A percentile compares a stretch with the other conserved stretches of the same genome.
Conservation (phyloP, 2,888 invertebrate species). For the Agapostemon virescens region DNA sequence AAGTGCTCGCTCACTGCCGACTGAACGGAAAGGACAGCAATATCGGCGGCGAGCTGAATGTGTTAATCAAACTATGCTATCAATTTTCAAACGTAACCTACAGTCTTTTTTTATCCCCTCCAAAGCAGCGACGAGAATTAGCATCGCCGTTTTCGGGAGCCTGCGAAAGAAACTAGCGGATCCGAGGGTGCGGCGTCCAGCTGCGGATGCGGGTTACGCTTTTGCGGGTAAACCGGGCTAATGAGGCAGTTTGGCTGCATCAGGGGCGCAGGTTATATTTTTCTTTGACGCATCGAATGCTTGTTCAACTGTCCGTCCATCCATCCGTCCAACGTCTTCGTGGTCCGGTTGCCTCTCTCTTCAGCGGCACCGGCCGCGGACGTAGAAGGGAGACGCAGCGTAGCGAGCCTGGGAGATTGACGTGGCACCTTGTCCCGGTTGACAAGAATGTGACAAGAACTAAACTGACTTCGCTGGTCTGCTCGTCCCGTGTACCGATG, state of each 20-base stretch:
- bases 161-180: background rate
- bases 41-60: too few species aligned
- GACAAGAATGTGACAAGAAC: conserved; percentile 81
- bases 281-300: conserved; percentile 79
- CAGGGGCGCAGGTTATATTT: conserved; percentile 78
- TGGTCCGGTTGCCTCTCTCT: conserved; percentile 55
- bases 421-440: conserved; percentile 79
- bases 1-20: too few species aligned
- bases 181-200: background rate
- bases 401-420: conserved; percentile 78
- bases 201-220: conserved; percentile 58
- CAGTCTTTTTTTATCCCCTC: background rate
- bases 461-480: conserved; percentile 75
- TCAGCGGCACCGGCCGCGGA: conserved; percentile 27
- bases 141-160: conserved; percentile 1
- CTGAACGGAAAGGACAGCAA: too few species aligned
- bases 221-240: conserved; percentile 77
- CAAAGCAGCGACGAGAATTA: background rate
- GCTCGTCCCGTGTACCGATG: conserved; percentile 65
- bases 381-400: conserved; percentile 55
- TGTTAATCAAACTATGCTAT: background rate
- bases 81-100: background rate
- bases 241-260: conserved; percentile 78
- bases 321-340: conserved; percentile 67
- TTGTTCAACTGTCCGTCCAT: conserved; percentile 76